These are phyloP conservation scores for Trachelus stipa DNA, from an alignment of 2,888 invertebrate genomes.

Conservation along the genomic window DNA sequence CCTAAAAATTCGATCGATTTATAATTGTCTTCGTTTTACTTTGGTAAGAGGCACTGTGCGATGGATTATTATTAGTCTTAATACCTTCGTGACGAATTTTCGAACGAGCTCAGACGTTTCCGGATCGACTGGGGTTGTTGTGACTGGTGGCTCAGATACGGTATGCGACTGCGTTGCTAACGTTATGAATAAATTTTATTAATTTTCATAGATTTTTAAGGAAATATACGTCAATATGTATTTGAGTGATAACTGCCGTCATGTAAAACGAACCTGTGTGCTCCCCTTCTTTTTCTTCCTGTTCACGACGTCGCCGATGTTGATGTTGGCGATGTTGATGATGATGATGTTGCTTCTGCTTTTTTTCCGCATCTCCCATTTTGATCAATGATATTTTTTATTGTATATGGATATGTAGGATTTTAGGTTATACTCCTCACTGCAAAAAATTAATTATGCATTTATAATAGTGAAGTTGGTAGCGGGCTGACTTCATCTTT, in stretches of 20 bases:
- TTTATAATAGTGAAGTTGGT: neutral
- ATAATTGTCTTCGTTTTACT: neutral
- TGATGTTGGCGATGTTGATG: slow-evolving; percentile 18
- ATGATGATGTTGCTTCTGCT: slow-evolving; percentile 12
- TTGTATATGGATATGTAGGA: slow-evolving; percentile 52
- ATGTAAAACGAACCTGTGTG: neutral
- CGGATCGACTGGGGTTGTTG: neutral
- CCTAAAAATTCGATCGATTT: neutral
- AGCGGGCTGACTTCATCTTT: neutral
- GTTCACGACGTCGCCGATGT: neutral
- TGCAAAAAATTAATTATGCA: neutral
- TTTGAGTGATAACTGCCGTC: neutral
- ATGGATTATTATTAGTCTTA: neutral
- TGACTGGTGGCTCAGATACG: neutral
- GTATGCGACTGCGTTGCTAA: neutral
- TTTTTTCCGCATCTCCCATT: neutral
- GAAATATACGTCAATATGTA: neutral
- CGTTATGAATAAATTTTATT: neutral
- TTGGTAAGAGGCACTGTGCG: neutral
- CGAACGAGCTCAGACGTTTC: neutral
- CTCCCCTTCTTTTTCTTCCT: neutral
- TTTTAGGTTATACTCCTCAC: neutral
- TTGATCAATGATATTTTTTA: neutral
- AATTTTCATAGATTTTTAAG: neutral
- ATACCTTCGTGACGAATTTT: neutral